Base-by-base conservation (phyloP, 2,797 vertebrate species). In the Kryptolebias ocellatus region DNA sequence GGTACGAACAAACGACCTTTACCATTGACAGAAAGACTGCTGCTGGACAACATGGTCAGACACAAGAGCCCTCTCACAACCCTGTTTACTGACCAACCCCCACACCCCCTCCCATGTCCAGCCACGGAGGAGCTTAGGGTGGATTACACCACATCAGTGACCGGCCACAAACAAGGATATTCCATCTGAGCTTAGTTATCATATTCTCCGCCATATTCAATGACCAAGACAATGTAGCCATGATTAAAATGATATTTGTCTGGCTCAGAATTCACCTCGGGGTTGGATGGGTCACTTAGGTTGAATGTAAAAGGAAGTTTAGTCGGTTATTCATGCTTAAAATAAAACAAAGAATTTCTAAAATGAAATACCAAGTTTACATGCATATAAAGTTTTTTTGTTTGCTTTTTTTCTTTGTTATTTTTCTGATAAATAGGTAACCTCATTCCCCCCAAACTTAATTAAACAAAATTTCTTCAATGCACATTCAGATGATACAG, bases 131-230 rank as follows among this genome's bases (percentile, higher is more conserved):
- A 78, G 79, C 88, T 91, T 91, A 91, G 82, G 70, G 61, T 89
- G 88, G 92, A 91, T 92, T 92, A 91, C 84, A 78, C 80, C 71
- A 84, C 78, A 83, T 80, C 83, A 78, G 74, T 74, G 74, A 63
- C 53, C 46, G 31, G 80, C 67, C 72, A 81, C 74, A 84, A 80
- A 88, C 81, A 83, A 51, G 70, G 77, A 83, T 83, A 85, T 87
- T 81, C 70, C 68, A 83, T 80, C 70, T 59, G 66, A 70, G 80
- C 69, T 88, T 78, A 89, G 74, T 55, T 39, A 81, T 81, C 73
- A 76, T 84, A 75, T 76, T 85, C 74, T 76, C 64, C 71, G 56
- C 49, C 58, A 77, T 83, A 78, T 87, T 63, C 60, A 52, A 10
- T 18, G 62, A 58, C 2, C 37, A 28, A 53, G 20, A 18, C 29